Evolutionary conservation across 2,113 vertebrate genomes (phyloP).

Genomic region (Brachyhypopomus gauderio): DNA sequence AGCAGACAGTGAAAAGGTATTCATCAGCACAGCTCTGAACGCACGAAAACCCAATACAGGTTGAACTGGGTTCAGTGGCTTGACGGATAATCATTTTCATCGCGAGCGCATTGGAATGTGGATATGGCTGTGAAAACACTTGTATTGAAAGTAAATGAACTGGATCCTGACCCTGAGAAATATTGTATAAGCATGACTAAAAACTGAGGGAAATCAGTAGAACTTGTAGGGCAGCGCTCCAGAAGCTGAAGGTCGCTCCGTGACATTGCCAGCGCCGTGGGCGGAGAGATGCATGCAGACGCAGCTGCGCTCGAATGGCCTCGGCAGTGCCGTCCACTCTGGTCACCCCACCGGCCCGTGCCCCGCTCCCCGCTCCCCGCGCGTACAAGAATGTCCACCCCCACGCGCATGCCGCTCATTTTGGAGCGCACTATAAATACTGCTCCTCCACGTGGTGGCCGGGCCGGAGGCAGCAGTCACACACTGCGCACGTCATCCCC

Average conservation of each 20-base stretch:
- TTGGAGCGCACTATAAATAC: conserved; percentile 34
- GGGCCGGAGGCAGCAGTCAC: conserved; percentile 10
- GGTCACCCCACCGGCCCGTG: not conserved
- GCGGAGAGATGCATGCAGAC: conserved; percentile 16
- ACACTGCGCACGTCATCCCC: conserved; percentile 3
- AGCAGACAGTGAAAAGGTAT: not conserved
- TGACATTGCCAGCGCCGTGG: not conserved
- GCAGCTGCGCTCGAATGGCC: conserved; percentile 18
- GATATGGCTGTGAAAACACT: not conserved
- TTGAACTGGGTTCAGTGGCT: conserved; percentile 25
- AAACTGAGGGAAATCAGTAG: not conserved
- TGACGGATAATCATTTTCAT: conserved; percentile 34
- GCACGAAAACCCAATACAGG: not conserved
- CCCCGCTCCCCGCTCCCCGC: not conserved
- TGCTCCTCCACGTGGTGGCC: conserved; percentile 27
- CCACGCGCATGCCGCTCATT: conserved; percentile 18
- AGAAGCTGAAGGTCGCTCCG: not conserved
- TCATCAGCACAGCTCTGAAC: not conserved
- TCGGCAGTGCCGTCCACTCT: not conserved
- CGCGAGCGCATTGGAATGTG: not conserved
- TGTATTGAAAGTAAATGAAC: not conserved
- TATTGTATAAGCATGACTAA: not conserved
- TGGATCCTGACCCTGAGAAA: not conserved
- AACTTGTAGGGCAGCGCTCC: not conserved
- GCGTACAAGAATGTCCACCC: conserved; percentile 34